phyloP scores from a whole-genome alignment of 1,140 invertebrate genomes.

The Brachionus calyciflorus region DNA sequence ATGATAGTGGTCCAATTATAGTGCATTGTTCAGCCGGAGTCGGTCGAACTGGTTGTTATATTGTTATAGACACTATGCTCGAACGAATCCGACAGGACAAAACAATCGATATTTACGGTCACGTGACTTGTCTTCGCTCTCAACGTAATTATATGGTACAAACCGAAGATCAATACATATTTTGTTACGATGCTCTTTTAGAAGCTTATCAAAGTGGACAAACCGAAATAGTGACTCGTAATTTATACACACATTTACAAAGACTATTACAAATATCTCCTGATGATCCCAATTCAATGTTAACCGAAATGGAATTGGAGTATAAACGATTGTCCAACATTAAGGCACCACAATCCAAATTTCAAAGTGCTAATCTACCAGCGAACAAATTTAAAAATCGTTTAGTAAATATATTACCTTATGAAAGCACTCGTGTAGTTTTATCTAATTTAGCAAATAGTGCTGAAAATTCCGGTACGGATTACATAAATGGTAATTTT shows the following conservation, averaged over 20 bases:
- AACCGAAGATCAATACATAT: constrained; percentile 99
- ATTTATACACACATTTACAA: constrained; percentile 88
- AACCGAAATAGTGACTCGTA: constrained; percentile 86
- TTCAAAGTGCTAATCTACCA: constrained; percentile 89
- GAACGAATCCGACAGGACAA: constrained; percentile 81
- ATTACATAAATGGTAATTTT: constrained; percentile 98
- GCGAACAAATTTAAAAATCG: constrained; percentile 98
- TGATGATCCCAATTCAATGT: constrained; percentile 56
- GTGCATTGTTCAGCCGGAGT: constrained; percentile 97
- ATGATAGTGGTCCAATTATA: constrained; percentile 84
- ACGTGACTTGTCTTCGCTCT: constrained; percentile 91
- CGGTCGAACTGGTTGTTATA: constrained; percentile 86
- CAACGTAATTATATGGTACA: constrained; percentile 75
- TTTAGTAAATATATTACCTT: constrained; percentile 92
- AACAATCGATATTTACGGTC: constrained; percentile 96
- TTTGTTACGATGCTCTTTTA: constrained; percentile 78
- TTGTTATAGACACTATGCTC: constrained; percentile 95
- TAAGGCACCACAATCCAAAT: constrained; percentile 86
- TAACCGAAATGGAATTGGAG: constrained; percentile 95
- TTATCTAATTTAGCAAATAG: neutral
- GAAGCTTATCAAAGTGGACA: constrained; percentile 68
- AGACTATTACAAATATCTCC: constrained; percentile 72
- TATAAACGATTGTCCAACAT: constrained; percentile 95
- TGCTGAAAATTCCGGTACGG: constrained; percentile 68
- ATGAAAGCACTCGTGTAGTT: constrained; percentile 54